phyloP scores from a whole-genome alignment of 2,113 vertebrate genomes.

The Psophia crepitans region DNA sequence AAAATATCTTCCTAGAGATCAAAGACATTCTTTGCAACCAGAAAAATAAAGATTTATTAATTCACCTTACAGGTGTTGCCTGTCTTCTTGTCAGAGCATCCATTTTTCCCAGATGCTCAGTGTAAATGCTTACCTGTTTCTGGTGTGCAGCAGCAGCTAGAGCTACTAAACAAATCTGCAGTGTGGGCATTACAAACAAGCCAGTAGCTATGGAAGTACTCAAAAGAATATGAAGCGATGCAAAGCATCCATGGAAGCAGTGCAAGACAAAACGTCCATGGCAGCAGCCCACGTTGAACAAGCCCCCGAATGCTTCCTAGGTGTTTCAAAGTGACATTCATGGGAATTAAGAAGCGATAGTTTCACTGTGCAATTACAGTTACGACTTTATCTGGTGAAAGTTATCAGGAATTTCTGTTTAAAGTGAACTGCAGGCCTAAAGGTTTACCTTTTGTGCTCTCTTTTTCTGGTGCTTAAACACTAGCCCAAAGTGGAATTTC shows the following conservation, averaged over 20 bases:
- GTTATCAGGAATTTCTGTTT: neutral
- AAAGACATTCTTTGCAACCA: slow-evolving; percentile 28
- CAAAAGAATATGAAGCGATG: neutral
- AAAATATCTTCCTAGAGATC: neutral
- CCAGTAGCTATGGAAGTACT: neutral
- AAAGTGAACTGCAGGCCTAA: neutral
- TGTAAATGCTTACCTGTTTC: neutral
- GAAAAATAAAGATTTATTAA: slow-evolving; percentile 48
- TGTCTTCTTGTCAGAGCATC: neutral
- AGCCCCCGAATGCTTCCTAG: too few relatives aligned
- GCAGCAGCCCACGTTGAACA: too few relatives aligned
- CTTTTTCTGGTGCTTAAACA: neutral
- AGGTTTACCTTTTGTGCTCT: neutral
- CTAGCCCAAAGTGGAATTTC: neutral
- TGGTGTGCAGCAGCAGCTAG: neutral
- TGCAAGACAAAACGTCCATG: neutral
- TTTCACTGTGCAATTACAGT: neutral
- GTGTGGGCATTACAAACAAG: neutral
- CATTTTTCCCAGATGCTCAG: neutral
- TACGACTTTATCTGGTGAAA: neutral
- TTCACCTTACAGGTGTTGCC: slow-evolving; percentile 18
- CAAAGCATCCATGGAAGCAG: neutral
- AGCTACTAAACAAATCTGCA: neutral
- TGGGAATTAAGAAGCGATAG: too few relatives aligned
- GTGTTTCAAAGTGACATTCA: too few relatives aligned